Evolutionary conservation across 2,888 invertebrate genomes (phyloP), one percentile per base, ranked within the genome.

Genomic region (Dasysyrphus tricinctus): DNA sequence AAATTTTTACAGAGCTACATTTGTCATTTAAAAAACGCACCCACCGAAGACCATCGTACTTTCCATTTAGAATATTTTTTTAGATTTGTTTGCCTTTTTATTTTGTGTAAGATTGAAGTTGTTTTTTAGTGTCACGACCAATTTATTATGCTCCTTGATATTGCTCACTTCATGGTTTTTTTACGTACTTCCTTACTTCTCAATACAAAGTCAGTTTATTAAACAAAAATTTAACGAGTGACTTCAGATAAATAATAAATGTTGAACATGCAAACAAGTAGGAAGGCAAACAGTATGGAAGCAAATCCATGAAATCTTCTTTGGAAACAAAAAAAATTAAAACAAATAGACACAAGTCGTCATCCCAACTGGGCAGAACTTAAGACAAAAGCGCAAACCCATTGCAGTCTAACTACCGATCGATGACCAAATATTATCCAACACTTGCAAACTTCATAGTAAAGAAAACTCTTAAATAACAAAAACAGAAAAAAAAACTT

Each of bases 221-320:
- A 37, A 70, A 70, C 54, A 54, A 29, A 29, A 54, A n/a, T 80
- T 80, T 85, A 59, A 80, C 59, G 73, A 80, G 69, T 77, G 69
- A 70, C 69, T 78, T 57, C 61, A 56, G 73, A 56, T 67, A 24
- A 24, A 73, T 69, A 80, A 80, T 77, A 85, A 80, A 85, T 85
- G 80, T 70, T 80, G 12, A 78, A 81, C 80, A 86, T 86, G 78
- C 85, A 80, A 81, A 78, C 77, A 78, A 81, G 74, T 5, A 54
- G 70, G 77, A 69, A 78, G 24, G n/a, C 57, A 77, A 72, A 56
- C 34, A 42, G 3, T 51, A 67, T 16, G 42, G 34, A 49, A 32
- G 34, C 47, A n/a, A 39, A 1, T 37, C 16, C 39, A 39, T 69
- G 19, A n/a, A 24, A 37, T 61, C 34, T 8, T 34, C n/a, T 16